Percentiles rank a stretch among this genome's conserved stretches.
phyloP scores from a whole-genome alignment of 2,113 vertebrate species.

The Barbus barbus region DNA sequence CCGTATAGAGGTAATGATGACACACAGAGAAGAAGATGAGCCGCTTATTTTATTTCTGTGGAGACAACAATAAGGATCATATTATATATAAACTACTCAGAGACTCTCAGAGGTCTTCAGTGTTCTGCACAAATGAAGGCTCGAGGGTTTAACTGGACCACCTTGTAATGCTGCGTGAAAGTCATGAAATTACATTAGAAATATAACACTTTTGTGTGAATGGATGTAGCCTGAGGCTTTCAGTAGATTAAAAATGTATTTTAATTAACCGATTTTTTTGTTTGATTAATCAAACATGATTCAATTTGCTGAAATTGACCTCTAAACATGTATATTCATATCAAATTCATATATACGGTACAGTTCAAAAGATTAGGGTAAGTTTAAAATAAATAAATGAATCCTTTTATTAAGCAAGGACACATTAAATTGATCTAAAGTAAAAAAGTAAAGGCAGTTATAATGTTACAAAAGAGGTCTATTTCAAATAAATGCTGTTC shows the following conservation, averaged over 20 bases:
- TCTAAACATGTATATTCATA: neutral
- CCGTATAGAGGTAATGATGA: neutral
- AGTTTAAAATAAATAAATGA: neutral
- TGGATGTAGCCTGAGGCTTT: too few species aligned
- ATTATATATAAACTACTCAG: slow-evolving; percentile 8
- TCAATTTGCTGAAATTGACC: neutral
- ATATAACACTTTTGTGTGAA: neutral
- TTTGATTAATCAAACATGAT: neutral
- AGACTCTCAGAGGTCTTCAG: slow-evolving; percentile 19
- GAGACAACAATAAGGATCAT: neutral
- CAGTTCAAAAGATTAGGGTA: neutral
- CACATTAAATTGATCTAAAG: neutral
- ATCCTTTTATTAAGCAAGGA: neutral
- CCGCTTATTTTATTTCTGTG: slow-evolving; percentile 6
- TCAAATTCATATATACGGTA: neutral
- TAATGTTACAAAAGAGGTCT: neutral
- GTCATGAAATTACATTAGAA: neutral
- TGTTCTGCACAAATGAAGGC: neutral
- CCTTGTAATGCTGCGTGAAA: neutral
- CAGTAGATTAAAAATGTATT: neutral
- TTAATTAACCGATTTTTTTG: neutral
- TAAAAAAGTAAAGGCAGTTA: neutral
- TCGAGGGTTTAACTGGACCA: neutral
- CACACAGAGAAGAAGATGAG: neutral
- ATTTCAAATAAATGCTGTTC: neutral